A percentile compares a stretch with the other conserved stretches of the same genome.
phyloP scores from a whole-genome alignment of 2,797 vertebrate species.

The Atherinosoma microstoma region DNA sequence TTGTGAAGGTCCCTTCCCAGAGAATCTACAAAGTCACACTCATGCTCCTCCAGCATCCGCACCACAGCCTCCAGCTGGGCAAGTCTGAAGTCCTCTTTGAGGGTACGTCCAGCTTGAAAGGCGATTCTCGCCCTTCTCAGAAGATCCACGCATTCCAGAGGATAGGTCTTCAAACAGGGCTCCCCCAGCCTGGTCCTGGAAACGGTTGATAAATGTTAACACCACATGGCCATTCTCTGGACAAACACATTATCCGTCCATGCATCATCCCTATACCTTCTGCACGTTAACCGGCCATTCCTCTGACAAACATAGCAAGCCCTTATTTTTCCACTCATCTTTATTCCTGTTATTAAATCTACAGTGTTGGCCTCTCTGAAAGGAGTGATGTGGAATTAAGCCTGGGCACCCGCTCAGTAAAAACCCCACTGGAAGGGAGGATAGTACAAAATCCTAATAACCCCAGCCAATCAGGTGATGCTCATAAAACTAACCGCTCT shows the following conservation, averaged over 20 bases:
- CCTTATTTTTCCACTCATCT: conserved; percentile 65
- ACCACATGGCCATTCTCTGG: not conserved
- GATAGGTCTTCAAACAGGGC: conserved; percentile 65
- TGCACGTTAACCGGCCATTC: conserved; percentile 71
- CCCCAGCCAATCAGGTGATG: conserved; percentile 62
- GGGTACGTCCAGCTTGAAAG: conserved; percentile 73
- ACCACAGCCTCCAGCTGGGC: conserved; percentile 80
- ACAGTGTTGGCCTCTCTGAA: conserved; percentile 35
- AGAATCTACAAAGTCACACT: conserved; percentile 82
- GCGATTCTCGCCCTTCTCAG: conserved; percentile 76
- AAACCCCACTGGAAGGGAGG: conserved; percentile 32
- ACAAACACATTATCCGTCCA: not conserved
- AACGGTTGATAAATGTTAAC: conserved; percentile 23
- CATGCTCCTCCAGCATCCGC: conserved; percentile 80
- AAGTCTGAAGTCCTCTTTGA: conserved; percentile 73
- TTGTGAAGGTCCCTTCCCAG: conserved; percentile 82
- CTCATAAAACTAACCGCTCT: conserved; percentile 13
- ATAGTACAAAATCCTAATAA: conserved; percentile 44
- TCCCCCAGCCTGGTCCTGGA: conserved; percentile 78
- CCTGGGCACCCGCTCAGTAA: conserved; percentile 23
- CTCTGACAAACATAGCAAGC: conserved; percentile 66
- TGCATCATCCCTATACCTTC: conserved; percentile 51
- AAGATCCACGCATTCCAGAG: conserved; percentile 68
- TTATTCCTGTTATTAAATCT: conserved; percentile 25
- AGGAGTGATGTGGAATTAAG: conserved; percentile 45